A percentile compares a stretch with the other conserved stretches of the same genome.
These are phyloP conservation scores for Pogona vitticeps DNA, from an alignment of 2,113 vertebrate species.

Conservation along the genomic window DNA sequence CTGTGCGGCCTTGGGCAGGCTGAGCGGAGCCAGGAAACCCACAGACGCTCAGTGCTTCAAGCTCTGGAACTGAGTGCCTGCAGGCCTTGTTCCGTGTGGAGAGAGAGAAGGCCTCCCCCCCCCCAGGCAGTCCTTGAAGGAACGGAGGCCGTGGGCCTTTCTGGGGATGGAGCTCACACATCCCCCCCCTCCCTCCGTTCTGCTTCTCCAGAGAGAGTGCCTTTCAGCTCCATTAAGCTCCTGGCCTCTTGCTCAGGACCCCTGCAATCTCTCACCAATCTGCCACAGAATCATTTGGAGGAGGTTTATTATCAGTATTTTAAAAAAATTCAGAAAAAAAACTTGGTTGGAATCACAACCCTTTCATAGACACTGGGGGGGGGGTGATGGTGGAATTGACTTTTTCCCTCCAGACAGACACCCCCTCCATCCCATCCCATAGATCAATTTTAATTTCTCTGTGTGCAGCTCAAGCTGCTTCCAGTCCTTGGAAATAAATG, in stretches of 20 bases:
- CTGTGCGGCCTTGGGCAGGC: no score
- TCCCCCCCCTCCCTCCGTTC: no score
- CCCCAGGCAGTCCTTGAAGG: no score
- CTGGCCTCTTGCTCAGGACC: no score
- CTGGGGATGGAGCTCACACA: no score
- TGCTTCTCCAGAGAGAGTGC: not conserved
- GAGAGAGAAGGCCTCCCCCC: no score
- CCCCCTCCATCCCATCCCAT: not conserved
- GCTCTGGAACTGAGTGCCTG: no score
- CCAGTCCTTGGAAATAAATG: slow-evolving; percentile 65
- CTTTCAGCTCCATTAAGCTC: not conserved
- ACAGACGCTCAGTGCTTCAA: no score
- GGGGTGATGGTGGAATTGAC: slow-evolving; percentile 43
- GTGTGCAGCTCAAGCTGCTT: slow-evolving; percentile 28
- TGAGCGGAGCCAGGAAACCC: no score
- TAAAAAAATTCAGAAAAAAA: slow-evolving; percentile 10
- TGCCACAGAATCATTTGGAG: not conserved
- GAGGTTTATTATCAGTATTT: slow-evolving; percentile 32
- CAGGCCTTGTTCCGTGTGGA: no score
- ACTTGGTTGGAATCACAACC: slow-evolving; percentile 39
- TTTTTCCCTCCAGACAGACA: slow-evolving; percentile 38
- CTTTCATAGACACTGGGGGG: slow-evolving; percentile 55
- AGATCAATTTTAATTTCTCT: slow-evolving; percentile 61
- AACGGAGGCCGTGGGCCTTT: no score
- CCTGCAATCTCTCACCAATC: slow-evolving; percentile 1